A percentile compares a stretch with the other conserved stretches of the same genome.
Conservation (phyloP, 2,888 invertebrate species). For the Alentia gelatinosa region DNA sequence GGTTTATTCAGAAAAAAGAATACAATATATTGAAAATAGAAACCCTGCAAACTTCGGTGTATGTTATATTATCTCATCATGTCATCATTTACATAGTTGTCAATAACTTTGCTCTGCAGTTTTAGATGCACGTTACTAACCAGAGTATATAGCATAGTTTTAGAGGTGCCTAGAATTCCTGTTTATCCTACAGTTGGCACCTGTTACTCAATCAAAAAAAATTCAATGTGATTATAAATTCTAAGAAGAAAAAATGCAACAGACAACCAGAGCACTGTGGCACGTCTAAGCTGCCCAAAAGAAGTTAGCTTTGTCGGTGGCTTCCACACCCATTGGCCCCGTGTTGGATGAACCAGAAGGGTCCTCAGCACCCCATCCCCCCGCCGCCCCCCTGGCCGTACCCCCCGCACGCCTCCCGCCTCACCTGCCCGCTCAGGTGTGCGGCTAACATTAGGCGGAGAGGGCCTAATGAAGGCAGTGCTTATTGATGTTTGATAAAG, state of each 20-base stretch:
- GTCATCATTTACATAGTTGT: no score
- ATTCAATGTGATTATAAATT: background rate
- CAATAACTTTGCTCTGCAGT: no score
- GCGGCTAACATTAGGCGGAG: background rate
- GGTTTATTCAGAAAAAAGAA: no score
- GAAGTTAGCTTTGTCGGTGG: background rate
- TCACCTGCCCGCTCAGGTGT: background rate
- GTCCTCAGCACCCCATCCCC: background rate
- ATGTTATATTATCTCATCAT: no score
- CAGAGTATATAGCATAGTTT: no score
- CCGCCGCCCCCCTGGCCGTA: background rate
- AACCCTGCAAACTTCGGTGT: no score
- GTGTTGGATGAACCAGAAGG: background rate
- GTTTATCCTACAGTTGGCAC: no score
- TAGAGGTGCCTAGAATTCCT: no score
- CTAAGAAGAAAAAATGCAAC: background rate
- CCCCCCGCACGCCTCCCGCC: background rate
- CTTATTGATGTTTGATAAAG: background rate
- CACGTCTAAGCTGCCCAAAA: background rate
- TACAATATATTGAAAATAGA: no score
- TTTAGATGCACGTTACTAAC: no score
- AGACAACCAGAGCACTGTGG: background rate
- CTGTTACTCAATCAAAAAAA: background rate
- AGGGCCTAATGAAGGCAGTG: background rate
- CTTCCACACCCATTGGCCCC: slow-evolving; percentile 6